Evolutionary conservation across 1,140 invertebrate genomes (phyloP).

Genomic region (Drosophila sulfurigaster): DNA sequence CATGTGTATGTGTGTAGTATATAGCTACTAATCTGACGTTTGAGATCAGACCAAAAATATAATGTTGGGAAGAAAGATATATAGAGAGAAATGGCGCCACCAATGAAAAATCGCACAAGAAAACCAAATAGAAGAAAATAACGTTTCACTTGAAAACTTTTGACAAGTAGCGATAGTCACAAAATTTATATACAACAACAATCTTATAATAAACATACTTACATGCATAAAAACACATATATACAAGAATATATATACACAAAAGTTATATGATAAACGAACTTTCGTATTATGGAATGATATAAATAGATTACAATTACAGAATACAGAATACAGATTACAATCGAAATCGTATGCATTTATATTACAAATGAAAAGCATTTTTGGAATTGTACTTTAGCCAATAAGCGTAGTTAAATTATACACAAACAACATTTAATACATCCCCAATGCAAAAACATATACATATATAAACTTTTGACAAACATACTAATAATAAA

Average conservation of each 20-base stretch:
- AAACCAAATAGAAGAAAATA: neutral
- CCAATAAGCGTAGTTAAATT: slow-evolving; percentile 74
- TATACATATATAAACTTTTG: slow-evolving; percentile 18
- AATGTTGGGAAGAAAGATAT: neutral
- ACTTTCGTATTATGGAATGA: slow-evolving; percentile 49
- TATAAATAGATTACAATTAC: slow-evolving; percentile 58
- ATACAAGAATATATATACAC: slow-evolving; percentile 44
- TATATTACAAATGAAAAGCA: slow-evolving; percentile 69
- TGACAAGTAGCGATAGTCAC: slow-evolving; percentile 33
- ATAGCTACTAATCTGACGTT: slow-evolving; percentile 21
- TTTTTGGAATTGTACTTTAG: slow-evolving; percentile 83
- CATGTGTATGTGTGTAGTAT: slow-evolving; percentile 13
- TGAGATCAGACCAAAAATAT: neutral
- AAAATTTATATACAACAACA: slow-evolving; percentile 33
- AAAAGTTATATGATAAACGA: slow-evolving; percentile 54
- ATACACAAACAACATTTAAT: slow-evolving; percentile 20
- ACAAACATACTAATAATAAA: too few relatives aligned
- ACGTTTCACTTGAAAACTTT: slow-evolving; percentile 39
- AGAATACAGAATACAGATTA: slow-evolving; percentile 52
- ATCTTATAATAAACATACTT: slow-evolving; percentile 29
- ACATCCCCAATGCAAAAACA: slow-evolving; percentile 15
- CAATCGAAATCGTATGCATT: slow-evolving; percentile 76
- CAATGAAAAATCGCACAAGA: slow-evolving; percentile 56
- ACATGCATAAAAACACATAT: slow-evolving; percentile 32
- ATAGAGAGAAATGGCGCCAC: slow-evolving; percentile 32